Evolutionary conservation across 2,113 vertebrate genomes (phyloP).

Genomic region (Notothenia coriiceps): DNA sequence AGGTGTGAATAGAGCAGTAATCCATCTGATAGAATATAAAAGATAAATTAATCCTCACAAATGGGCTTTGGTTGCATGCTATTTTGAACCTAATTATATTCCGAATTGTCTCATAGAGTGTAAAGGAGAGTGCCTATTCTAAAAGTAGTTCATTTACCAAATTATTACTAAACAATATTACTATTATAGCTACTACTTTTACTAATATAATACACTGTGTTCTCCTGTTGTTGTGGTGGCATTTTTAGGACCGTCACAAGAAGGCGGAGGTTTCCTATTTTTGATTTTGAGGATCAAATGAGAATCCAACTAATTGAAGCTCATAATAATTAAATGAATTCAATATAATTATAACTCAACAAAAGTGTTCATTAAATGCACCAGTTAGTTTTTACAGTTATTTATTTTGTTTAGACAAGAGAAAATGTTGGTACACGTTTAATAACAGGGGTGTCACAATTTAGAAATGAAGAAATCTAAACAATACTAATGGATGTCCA

Average conservation of each 20-base stretch:
- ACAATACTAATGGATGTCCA: too few species aligned
- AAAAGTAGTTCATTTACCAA: background rate
- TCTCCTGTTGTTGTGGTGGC: too few species aligned
- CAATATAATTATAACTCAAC: background rate
- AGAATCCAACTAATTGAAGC: constrained; percentile 18
- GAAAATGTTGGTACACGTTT: too few species aligned
- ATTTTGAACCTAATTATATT: background rate
- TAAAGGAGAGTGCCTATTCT: background rate
- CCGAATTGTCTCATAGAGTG: constrained; percentile 2
- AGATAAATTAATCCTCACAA: background rate
- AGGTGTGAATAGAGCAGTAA: constrained; percentile 30
- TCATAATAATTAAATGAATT: background rate
- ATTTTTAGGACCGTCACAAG: too few species aligned
- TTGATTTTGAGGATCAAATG: background rate
- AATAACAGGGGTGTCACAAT: too few species aligned
- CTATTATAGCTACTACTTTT: too few species aligned
- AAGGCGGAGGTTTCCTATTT: too few species aligned
- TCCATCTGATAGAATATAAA: background rate
- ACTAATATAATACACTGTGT: background rate
- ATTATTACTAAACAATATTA: background rate
- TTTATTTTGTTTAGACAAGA: background rate
- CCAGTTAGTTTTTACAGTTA: background rate
- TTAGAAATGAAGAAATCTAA: too few species aligned
- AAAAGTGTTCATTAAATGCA: constrained; percentile 6
- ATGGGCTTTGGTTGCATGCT: background rate